Evolutionary conservation across 2,113 vertebrate species (phyloP), one percentile per base, ranked within the genome.

Genomic region (Microtus pennsylvanicus): DNA sequence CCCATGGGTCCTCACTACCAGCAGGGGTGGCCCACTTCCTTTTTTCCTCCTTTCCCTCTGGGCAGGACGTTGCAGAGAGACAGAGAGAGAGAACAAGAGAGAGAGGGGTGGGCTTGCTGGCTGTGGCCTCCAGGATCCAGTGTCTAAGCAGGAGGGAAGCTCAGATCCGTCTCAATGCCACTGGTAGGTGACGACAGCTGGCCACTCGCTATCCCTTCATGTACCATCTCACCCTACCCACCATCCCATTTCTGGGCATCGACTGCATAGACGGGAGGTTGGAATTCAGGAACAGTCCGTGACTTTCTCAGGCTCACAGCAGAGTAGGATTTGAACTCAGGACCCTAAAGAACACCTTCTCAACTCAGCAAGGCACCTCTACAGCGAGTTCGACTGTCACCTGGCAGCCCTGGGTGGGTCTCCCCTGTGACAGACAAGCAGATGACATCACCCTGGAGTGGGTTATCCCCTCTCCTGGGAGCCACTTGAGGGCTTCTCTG

Each of bases 21-120:
- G 28, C 26, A 19, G 50, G 45, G 7, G 24, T n/a, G 28, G 63
- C 52, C 95, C 72, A 92, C 52, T 13, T 0, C 4, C 38, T 38
- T 50, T 87, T 21, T 61, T 76, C 42, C 85, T 94, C 96, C 93
- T 50, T 42, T 65, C 70, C 77, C 91, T 78, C 76, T 95, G 91
- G 86, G 45, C 93, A 97, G 89, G 42, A 42, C 42, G 26, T 83
- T 26, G 38, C 69, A 45, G 72, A 91, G 92, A 11, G 3, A 42
- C 14, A 95, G 19, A 35, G 7, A 45, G n/a, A 82, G 26, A 80
- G 87, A 80, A 88, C 26, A 45, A 33, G 47, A 80, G 90, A 83
- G 91, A 75, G 55, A 58, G 87, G 76, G 58, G 76, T 0, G 5
- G 10, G 50, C 63, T 80, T 6, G 5, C 80, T 4, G 4, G 35